These are phyloP conservation scores for Lamellibrachia luymesi DNA, from an alignment of 1,140 invertebrate species.

Conservation along the genomic window DNA sequence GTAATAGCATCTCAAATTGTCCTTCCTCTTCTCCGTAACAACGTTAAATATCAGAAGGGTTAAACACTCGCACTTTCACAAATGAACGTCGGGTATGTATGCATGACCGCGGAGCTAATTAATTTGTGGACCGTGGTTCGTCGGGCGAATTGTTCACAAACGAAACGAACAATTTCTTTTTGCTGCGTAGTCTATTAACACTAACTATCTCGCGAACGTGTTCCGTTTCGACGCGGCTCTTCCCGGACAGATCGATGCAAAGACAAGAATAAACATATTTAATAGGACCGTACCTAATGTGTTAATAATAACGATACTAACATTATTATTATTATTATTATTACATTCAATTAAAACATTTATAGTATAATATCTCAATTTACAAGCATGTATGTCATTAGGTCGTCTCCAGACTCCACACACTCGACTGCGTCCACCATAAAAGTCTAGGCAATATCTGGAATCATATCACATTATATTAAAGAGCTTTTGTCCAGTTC, in stretches of 20 bases:
- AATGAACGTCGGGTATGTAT: neutral
- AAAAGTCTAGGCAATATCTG: too few species aligned
- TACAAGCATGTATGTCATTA: too few species aligned
- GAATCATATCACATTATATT: too few species aligned
- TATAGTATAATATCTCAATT: too few species aligned
- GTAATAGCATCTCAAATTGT: neutral
- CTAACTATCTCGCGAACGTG: neutral
- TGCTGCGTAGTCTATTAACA: neutral
- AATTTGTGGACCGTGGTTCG: neutral
- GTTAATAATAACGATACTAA: neutral
- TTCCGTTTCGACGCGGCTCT: neutral
- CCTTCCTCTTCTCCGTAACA: neutral
- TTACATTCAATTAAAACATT: neutral
- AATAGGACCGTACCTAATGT: neutral
- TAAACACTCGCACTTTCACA: neutral
- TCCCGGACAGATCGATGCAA: neutral
- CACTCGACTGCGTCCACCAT: too few species aligned
- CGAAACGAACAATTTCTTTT: neutral
- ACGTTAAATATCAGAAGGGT: neutral
- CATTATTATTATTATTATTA: neutral
- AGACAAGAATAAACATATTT: neutral
- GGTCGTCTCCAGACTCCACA: too few species aligned
- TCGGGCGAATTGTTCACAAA: neutral
- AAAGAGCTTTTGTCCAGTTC: too few species aligned
- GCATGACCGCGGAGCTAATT: neutral